phyloP scores from a whole-genome alignment of 2,888 invertebrate species.

The Mythimna pallens region DNA sequence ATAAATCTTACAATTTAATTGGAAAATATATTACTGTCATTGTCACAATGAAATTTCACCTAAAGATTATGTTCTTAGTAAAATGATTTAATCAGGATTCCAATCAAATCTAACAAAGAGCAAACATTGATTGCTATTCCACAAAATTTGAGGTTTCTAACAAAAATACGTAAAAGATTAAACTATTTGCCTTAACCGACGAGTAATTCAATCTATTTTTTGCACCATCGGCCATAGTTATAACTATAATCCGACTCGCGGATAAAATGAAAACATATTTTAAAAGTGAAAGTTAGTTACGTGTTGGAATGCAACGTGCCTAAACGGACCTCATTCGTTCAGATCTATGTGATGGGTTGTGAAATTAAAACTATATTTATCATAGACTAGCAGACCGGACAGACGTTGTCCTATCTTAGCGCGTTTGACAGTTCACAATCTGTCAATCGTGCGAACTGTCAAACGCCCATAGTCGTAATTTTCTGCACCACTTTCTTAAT shows the following conservation, averaged over 20 bases:
- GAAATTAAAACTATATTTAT: constrained; percentile 47
- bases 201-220: constrained; percentile 33
- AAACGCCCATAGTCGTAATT: too few species aligned
- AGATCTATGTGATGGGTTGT: constrained; percentile 52
- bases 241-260: constrained; percentile 28
- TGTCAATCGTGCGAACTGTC: not conserved
- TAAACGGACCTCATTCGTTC: constrained; percentile 52
- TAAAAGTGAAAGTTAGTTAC: constrained; percentile 66
- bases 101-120: not conserved
- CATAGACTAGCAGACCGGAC: constrained; percentile 20
- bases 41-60: not conserved
- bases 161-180: constrained; percentile 18
- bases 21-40: not conserved
- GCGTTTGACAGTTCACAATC: not conserved
- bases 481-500: too few species aligned
- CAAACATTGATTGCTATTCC: not conserved
- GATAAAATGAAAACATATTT: constrained; percentile 63
- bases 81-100: not conserved
- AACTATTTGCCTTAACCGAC: constrained; percentile 10
- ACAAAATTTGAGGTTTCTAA: not conserved
- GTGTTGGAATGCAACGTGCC: constrained; percentile 57
- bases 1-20: not conserved
- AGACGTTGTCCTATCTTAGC: not conserved
- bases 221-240: constrained; percentile 17
- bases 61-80: not conserved